Base-by-base conservation (phyloP, 2,888 invertebrate genomes). In the Helobdella robusta region DNA sequence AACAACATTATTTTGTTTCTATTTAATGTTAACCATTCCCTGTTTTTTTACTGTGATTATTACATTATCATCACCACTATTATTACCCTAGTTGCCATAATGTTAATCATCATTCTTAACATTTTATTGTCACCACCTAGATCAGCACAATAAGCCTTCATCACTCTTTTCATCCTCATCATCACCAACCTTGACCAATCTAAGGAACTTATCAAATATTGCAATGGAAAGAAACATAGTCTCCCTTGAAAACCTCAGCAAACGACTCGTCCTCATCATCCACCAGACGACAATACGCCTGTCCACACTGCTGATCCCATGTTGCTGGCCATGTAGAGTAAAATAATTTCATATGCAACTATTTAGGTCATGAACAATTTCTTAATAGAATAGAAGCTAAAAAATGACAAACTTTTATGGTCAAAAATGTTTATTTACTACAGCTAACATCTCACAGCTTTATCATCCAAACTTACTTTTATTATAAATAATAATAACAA, bases 171-270 rank as follows among this genome's bases (percentile, higher is more conserved):
- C 4, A 2, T 5, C 48, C 15, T 48, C 48, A 18, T 15, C 15
- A 23, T 48, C 6, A 54, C 68, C 68, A 69, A 78, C 78, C 76
- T 78, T 78, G 60, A 78, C 76, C 70, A 71, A 70, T 48, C 70
- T 71, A 25, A 78, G 73, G 65, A 79, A 76, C 64, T 74, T 69
- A 71, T 79, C 78, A 60, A 77, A 70, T 30, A 78, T 70, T 59
- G 72, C 69, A 61, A 76, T 72, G 64, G 74, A 71, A 50, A 78
- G 71, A 46, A 74, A 75, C 46, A 75, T 70, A 30, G 78, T 78
- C 69, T 78, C 78, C 32, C 75, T 74, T 34, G 72, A 69, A 69
- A 77, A 76, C 32, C 70, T 68, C 64, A 76, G 75, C 61, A 74
- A 70, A 11, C 70, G 59, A 67, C 73, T 74, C 35, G 75, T 69